These are phyloP conservation scores for Pristiophorus japonicus DNA, from an alignment of 2,113 vertebrate genomes.

Conservation along the genomic window DNA sequence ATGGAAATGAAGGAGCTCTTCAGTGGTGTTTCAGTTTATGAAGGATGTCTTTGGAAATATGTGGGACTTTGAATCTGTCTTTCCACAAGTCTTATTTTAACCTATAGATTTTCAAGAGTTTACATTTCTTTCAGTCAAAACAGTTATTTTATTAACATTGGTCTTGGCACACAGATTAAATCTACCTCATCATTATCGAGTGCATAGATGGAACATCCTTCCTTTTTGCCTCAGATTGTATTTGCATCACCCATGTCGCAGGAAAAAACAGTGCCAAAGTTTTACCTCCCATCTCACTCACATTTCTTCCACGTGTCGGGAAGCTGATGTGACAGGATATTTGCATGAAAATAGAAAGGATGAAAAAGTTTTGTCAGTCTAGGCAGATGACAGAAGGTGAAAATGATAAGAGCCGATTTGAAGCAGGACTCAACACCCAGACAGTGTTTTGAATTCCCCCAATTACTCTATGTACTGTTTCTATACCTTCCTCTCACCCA, in stretches of 20 bases:
- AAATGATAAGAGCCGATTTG: not conserved
- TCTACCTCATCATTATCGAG: not conserved
- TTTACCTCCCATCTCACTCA: slow-evolving; percentile 16
- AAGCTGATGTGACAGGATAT: slow-evolving; percentile 6
- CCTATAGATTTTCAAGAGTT: not conserved
- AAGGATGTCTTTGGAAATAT: not conserved
- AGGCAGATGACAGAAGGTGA: slow-evolving; percentile 18
- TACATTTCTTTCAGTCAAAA: not conserved
- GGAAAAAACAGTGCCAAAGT: not conserved
- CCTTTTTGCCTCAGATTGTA: not conserved
- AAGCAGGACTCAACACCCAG: not conserved
- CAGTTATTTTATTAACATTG: not conserved
- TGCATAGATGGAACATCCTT: not conserved
- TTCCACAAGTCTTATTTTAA: not conserved
- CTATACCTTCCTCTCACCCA: not conserved
- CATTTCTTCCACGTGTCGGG: slow-evolving; percentile 19
- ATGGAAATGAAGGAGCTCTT: not conserved
- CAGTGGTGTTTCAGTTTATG: too few relatives aligned
- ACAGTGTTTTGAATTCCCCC: not conserved
- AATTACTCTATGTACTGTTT: not conserved
- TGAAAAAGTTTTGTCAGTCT: slow-evolving; percentile 9
- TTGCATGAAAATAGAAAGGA: slow-evolving; percentile 6
- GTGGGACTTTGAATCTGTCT: not conserved
- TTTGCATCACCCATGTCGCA: not conserved
- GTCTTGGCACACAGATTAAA: not conserved